These are phyloP conservation scores for Sinocyclocheilus rhinocerous DNA, from an alignment of 2,113 vertebrate species.

Conservation along the genomic window DNA sequence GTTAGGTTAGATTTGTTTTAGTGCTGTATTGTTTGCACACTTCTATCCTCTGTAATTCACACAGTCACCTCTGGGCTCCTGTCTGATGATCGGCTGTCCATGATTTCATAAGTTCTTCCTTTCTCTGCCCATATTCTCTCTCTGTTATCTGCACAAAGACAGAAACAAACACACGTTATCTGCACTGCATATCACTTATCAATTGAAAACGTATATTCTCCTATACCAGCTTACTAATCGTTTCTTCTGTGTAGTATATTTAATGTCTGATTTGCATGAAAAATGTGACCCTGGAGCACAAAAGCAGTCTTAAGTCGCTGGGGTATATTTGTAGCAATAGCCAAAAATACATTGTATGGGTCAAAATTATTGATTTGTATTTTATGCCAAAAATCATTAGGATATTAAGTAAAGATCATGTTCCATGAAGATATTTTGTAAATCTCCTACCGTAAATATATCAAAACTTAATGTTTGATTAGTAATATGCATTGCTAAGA, in stretches of 20 bases:
- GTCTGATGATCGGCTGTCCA: slow-evolving; percentile 68
- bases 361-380: no score
- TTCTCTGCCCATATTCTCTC: slow-evolving; percentile 64
- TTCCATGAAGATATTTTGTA: no score
- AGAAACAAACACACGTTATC: neutral
- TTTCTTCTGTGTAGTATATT: neutral
- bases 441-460: no score
- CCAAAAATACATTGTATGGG: no score
- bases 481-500: no score
- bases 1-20: no score
- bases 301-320: no score
- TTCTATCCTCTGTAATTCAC: neutral
- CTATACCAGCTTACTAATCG: neutral
- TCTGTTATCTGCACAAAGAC: slow-evolving; percentile 67
- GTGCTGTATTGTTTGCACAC: neutral
- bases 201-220: neutral
- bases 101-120: slow-evolving; percentile 71
- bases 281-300: neutral
- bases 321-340: no score
- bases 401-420: no score
- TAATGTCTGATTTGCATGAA: neutral
- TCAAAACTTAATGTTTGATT: no score
- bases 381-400: no score
- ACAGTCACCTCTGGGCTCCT: slow-evolving; percentile 71
- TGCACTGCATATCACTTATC: neutral